phyloP scores from a whole-genome alignment of 2,888 invertebrate genomes.

The Acleris cristana region DNA sequence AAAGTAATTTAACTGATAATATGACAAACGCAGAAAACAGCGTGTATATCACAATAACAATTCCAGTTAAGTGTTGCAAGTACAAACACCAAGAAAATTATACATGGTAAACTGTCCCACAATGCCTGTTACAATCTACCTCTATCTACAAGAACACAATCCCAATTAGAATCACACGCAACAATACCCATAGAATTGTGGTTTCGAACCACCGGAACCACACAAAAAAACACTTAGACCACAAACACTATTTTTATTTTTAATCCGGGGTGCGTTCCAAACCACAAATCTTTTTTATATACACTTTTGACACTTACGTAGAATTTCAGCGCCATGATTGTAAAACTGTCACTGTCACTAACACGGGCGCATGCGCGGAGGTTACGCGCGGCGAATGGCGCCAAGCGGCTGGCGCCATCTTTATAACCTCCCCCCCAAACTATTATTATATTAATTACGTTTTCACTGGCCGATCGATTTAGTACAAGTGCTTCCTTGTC shows the following conservation, averaged over 20 bases:
- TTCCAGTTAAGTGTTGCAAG: neutral
- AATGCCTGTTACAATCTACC: slow-evolving; percentile 39
- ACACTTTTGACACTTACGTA: slow-evolving; percentile 80
- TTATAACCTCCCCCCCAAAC: slow-evolving; percentile 79
- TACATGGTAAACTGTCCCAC: slow-evolving; percentile 22
- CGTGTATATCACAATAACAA: too few species aligned
- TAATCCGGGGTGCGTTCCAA: slow-evolving; percentile 69
- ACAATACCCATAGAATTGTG: slow-evolving; percentile 72
- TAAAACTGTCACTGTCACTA: slow-evolving; percentile 75
- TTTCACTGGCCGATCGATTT: slow-evolving; percentile 74
- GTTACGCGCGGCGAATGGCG: slow-evolving; percentile 78
- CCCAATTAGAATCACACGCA: slow-evolving; percentile 52
- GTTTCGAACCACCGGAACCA: slow-evolving; percentile 68
- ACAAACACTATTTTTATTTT: slow-evolving; percentile 37
- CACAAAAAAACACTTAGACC: slow-evolving; percentile 41
- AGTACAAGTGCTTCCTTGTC: slow-evolving; percentile 69
- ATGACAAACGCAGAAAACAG: neutral
- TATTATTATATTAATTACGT: slow-evolving; percentile 79
- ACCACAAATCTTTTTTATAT: slow-evolving; percentile 58
- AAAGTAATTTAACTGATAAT: neutral
- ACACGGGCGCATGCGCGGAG: slow-evolving; percentile 73
- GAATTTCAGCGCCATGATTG: slow-evolving; percentile 79
- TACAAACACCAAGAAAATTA: slow-evolving; percentile 6
- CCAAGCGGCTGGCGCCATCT: slow-evolving; percentile 53
- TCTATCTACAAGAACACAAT: slow-evolving; percentile 38